These are phyloP conservation scores for Erinaceus europaeus DNA, from an alignment of 2,113 vertebrate species.

Conservation along the genomic window DNA sequence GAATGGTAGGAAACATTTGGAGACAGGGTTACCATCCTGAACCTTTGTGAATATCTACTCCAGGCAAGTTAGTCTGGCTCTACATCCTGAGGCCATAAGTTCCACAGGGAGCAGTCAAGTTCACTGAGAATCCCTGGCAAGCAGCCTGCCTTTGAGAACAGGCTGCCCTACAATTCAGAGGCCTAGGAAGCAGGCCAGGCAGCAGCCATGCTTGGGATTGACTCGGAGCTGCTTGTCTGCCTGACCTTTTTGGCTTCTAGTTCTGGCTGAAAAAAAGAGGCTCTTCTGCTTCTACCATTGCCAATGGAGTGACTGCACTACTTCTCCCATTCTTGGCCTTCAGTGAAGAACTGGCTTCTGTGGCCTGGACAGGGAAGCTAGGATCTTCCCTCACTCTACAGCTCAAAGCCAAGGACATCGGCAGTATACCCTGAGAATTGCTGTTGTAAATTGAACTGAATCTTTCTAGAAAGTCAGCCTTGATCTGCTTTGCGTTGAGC, in stretches of 20 bases:
- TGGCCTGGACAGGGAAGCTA: neutral
- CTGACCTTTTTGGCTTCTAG: neutral
- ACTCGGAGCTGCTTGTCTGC: neutral
- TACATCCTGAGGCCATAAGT: neutral
- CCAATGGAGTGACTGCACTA: neutral
- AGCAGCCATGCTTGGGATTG: neutral
- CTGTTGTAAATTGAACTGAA: neutral
- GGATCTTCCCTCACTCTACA: neutral
- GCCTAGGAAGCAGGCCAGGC: neutral
- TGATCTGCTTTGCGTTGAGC: neutral
- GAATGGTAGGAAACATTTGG: neutral
- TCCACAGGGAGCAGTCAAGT: neutral
- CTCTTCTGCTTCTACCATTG: neutral
- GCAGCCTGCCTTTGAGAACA: neutral
- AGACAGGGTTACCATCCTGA: neutral
- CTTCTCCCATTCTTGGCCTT: neutral
- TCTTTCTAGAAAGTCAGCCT: neutral
- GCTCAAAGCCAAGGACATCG: neutral
- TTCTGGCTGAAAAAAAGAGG: neutral
- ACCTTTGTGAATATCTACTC: neutral
- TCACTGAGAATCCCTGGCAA: neutral
- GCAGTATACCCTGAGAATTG: neutral
- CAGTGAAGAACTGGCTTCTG: neutral
- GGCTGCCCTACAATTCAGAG: rapidly evolving
- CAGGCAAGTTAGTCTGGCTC: neutral